phyloP scores from a whole-genome alignment of 1,140 invertebrate genomes.

The Drosophila arizonae region DNA sequence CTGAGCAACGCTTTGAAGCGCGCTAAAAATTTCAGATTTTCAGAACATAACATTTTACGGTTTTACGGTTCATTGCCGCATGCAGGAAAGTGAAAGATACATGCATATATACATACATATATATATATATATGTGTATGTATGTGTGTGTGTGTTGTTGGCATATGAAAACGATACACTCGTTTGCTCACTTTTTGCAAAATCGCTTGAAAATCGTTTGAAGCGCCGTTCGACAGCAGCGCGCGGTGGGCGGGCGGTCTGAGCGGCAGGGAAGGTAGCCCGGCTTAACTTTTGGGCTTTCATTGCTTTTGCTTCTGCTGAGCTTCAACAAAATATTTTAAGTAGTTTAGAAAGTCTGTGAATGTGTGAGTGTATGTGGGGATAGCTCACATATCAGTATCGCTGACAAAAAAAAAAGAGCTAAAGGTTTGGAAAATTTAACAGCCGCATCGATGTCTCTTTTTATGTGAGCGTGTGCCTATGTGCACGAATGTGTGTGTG shows the following conservation, averaged over 20 bases:
- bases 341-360: constrained; percentile 66
- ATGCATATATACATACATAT: constrained; percentile 42
- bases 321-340: constrained; percentile 78
- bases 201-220: constrained; percentile 63
- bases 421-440: constrained; percentile 34
- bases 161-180: constrained; percentile 63
- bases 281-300: constrained; percentile 65
- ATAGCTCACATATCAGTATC: constrained; percentile 61
- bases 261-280: not conserved
- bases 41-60: constrained; percentile 80
- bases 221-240: constrained; percentile 24
- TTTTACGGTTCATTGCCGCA: constrained; percentile 79
- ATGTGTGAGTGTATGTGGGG: constrained; percentile 33
- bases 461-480: not conserved
- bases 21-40: constrained; percentile 78
- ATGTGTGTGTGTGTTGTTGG: constrained; percentile 27
- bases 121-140: not conserved
- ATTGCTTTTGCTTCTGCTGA: constrained; percentile 66
- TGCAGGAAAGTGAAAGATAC: constrained; percentile 79
- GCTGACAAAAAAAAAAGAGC: constrained; percentile 13
- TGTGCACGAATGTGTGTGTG: constrained; percentile 8
- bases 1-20: constrained; percentile 62
- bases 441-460: constrained; percentile 9
- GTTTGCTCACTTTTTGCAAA: constrained; percentile 54
- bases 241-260: not conserved